Evolutionary conservation across 2,888 invertebrate genomes (phyloP).

Genomic region (Onthophagus sagittarius): DNA sequence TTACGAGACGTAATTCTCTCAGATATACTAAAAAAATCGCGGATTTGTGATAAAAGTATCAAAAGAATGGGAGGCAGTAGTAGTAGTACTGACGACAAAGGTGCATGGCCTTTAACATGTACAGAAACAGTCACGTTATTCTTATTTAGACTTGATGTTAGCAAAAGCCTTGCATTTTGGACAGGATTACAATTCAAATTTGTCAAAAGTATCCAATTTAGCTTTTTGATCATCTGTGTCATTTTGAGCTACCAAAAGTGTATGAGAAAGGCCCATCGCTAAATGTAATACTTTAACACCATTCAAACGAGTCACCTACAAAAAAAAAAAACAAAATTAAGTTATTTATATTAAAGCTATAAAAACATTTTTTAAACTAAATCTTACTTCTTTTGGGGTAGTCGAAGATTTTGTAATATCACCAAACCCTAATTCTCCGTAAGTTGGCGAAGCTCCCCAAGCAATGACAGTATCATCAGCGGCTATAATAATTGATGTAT

Average conservation of each 20-base stretch:
- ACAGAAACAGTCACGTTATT: constrained; percentile 21
- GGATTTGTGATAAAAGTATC: constrained; percentile 14
- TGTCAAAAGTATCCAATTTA: constrained; percentile 58
- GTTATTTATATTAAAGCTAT: not conserved
- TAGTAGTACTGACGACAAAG: not conserved
- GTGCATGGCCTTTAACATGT: constrained; percentile 15
- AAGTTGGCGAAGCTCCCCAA: constrained; percentile 93
- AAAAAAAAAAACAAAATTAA: constrained; percentile 25
- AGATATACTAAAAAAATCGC: not conserved
- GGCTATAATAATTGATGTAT: constrained; percentile 79
- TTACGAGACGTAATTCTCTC: constrained; percentile 3
- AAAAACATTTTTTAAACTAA: constrained; percentile 4
- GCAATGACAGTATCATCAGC: constrained; percentile 89
- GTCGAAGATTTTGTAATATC: constrained; percentile 85
- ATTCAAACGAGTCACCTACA: constrained; percentile 58
- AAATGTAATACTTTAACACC: constrained; percentile 74
- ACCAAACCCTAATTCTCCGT: constrained; percentile 89
- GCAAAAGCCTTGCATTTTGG: not conserved
- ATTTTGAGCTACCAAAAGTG: constrained; percentile 65
- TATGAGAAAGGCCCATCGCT: constrained; percentile 83
- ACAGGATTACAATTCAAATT: constrained; percentile 42
- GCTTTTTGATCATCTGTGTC: constrained; percentile 62
- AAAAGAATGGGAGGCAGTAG: constrained; percentile 23
- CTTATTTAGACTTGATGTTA: not conserved
- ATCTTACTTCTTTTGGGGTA: constrained; percentile 75